Base-by-base conservation (phyloP, 2,888 invertebrate species). In the Crossocerus cetratus region DNA sequence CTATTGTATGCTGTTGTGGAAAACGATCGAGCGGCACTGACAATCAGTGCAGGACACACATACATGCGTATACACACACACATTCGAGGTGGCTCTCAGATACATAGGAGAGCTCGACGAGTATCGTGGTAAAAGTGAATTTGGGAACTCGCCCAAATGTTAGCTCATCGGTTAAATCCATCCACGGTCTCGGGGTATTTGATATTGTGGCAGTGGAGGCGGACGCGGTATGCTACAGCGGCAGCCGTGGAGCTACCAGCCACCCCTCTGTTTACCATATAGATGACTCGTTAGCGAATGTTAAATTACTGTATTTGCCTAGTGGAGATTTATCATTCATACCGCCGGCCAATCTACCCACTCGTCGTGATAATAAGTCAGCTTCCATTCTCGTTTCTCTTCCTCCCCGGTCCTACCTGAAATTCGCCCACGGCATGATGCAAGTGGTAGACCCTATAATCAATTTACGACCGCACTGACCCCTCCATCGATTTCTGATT, bases 221-320 rank as follows among this genome's bases (percentile, higher is more conserved):
- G 77, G 78, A 69, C 81, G 80, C 76, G 82, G 79, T 84, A 84
- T 84, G 83, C 82, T 77, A 83, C 79, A 78, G 74, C 78, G 75
- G 80, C 77, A 81, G 79, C 81, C 76, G 81, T 32, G 5, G 32
- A 32, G 32, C 32, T 32, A 32, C 32, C 32, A 32, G 32, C 78
- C 81, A 83, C 80, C 83, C 77, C 76, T 81, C 88, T 87, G 85
- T 88, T 88, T 88, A 87, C 88, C 88, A 88, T 88, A 88, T 87
- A 88, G 87, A 88, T 88, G 88, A 88, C 88, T 88, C 87, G 88
- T 88, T 88, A 87, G 87, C 85, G 86, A 85, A 85, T 86, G 87
- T 86, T 87, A 86, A 87, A 88, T 88, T 86, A 86, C 86, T 86
- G 86, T 85, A 86, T 88, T 88, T 88, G 86, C 86, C 84, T 86